Conservation (phyloP, 2,888 invertebrate species). For the Sericinus montela region DNA sequence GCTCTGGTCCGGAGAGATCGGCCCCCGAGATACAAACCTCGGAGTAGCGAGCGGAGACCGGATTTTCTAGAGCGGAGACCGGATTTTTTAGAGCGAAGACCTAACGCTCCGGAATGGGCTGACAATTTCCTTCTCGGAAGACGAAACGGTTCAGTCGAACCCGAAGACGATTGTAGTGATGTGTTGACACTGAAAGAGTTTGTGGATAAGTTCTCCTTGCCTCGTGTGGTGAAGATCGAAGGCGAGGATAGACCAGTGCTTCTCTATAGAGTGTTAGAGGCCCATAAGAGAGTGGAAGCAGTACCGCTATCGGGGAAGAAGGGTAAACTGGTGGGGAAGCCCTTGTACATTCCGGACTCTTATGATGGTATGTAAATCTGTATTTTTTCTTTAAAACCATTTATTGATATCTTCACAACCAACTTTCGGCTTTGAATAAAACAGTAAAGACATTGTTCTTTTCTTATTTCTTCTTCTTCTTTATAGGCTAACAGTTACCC, state of each 20-base stretch:
- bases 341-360: slow-evolving; percentile 82
- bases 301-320: slow-evolving; percentile 78
- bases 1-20: slow-evolving; percentile 65
- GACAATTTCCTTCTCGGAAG: slow-evolving; percentile 66
- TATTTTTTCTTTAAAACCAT: no score
- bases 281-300: slow-evolving; percentile 81
- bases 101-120: slow-evolving; percentile 64
- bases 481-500: no score
- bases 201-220: slow-evolving; percentile 80
- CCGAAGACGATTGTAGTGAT: slow-evolving; percentile 69
- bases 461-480: no score
- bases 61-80: slow-evolving; percentile 68
- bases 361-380: slow-evolving; percentile 78
- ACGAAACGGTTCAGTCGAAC: slow-evolving; percentile 63
- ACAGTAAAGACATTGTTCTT: no score
- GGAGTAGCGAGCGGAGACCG: slow-evolving; percentile 72
- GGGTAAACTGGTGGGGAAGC: slow-evolving; percentile 77
- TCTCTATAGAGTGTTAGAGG: slow-evolving; percentile 81
- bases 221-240: slow-evolving; percentile 79
- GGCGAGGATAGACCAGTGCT: slow-evolving; percentile 80
- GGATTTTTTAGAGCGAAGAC: slow-evolving; percentile 61
- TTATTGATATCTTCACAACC: no score
- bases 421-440: no score
- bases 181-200: slow-evolving; percentile 77
- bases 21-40: slow-evolving; percentile 67